Evolutionary conservation across 2,797 vertebrate species (phyloP), one percentile per base, ranked within the genome.

Genomic region (Rallus crepitans): DNA sequence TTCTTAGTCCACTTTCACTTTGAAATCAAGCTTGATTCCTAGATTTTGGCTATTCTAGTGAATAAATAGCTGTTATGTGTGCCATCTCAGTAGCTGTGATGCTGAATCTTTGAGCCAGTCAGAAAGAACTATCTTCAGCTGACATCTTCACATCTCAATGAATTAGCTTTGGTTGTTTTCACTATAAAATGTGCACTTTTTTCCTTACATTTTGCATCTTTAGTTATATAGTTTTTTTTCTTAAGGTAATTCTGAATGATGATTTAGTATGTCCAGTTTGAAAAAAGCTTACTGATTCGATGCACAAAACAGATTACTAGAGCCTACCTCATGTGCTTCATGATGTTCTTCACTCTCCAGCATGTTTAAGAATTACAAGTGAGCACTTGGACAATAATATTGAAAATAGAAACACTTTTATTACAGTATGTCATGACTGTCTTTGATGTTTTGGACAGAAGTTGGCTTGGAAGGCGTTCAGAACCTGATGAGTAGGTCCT

Each of bases 211-310:
- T 89, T 82, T 53, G 17, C 37, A 6, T 77, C 39, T 83, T 66
- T 57, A 87, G 75, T 95, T 12, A 30, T 84, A 60, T 23, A 28
- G 8, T 20, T 76, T 61, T 90, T 90, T 87, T 28, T 11, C 37
- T 65, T 81, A 20, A 30, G 56, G 24, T 90, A 71, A 60, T 73
- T 86, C 45, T 75, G 31, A 64, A 42, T 82, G 75, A 60, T 56
- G 80, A 70, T 39, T 79, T 84, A 40, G 13, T 76, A 84, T 77
- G 25, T 24, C 12, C 27, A 87, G 19, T 93, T 84, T 68, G 82
- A 66, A 56, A 89, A 45, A 84, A 86, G 33, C 35, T 95, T n/a
- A 59, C 77, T 84, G 70, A 84, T 90, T 90, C 90, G 90, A 82
- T 92, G 82, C 61, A 61, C 33, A 78, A 91, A 89, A 50, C 37